Percentiles rank a stretch among this genome's conserved stretches.
Conservation (phyloP, 2,888 invertebrate genomes). For the Dryococelus australis region DNA sequence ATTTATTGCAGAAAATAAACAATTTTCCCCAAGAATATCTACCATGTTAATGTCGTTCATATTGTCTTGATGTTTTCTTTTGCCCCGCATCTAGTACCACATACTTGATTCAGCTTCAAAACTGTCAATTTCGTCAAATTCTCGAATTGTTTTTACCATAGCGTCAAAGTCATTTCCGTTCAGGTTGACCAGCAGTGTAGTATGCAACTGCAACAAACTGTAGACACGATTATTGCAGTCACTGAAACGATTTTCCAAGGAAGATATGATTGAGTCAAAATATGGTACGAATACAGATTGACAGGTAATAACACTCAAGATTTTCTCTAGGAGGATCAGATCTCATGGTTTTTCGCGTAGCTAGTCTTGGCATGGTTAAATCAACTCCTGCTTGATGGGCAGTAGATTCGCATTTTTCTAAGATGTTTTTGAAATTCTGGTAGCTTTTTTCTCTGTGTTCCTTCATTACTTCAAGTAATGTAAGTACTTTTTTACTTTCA, state of each 20-base stretch:
- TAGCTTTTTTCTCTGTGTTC: background rate
- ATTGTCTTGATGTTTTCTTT: background rate
- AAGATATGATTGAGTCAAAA: slow-evolving; percentile 23
- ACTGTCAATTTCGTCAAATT: background rate
- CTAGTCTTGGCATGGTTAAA: no score
- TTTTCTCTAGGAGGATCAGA: background rate
- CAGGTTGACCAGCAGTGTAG: no score
- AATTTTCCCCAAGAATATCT: background rate
- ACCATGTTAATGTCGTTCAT: background rate
- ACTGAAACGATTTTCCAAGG: background rate
- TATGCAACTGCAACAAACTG: no score
- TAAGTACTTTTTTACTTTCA: background rate
- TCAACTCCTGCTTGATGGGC: background rate
- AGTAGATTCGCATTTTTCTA: background rate
- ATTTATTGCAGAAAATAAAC: background rate
- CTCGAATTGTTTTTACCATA: background rate
- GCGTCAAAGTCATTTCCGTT: background rate
- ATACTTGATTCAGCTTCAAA: slow-evolving; percentile 19
- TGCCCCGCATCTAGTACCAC: slow-evolving; percentile 26
- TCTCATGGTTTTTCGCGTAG: no score
- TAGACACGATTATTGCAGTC: background rate
- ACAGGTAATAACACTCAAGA: background rate
- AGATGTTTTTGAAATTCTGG: background rate
- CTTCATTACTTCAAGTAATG: background rate
- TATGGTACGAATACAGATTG: background rate